Percentiles rank a stretch among this genome's conserved stretches.
Conservation (phyloP, 2,888 invertebrate genomes). For the Tinea pellionella region DNA sequence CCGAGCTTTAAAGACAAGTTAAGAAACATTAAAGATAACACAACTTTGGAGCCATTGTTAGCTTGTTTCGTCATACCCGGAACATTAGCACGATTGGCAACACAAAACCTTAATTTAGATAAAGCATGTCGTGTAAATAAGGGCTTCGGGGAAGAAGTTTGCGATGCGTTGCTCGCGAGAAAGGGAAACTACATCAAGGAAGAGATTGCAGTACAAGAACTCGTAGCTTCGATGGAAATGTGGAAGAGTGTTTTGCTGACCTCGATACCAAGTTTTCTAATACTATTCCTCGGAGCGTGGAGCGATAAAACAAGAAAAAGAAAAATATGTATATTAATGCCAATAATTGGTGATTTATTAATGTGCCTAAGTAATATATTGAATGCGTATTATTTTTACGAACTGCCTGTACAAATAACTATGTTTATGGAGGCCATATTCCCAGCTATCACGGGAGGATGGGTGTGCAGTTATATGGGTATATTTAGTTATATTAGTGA, state of each 20-base stretch:
- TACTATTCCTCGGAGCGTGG: constrained; percentile 72
- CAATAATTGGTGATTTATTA: constrained; percentile 63
- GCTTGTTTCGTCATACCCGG: constrained; percentile 73
- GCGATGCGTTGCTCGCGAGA: constrained; percentile 78
- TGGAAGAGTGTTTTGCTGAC: constrained; percentile 68
- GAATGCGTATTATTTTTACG: constrained; percentile 64
- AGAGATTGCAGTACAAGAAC: constrained; percentile 70
- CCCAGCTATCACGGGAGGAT: constrained; percentile 64
- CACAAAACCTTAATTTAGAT: constrained; percentile 85
- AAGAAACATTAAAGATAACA: constrained; percentile 59
- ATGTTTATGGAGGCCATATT: constrained; percentile 64
- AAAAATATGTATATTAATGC: constrained; percentile 68
- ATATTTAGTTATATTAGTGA: constrained; percentile 72
- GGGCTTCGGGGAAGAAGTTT: constrained; percentile 74
- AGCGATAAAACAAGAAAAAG: constrained; percentile 68
- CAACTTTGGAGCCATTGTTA: constrained; percentile 75
- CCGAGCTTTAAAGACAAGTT: constrained; percentile 52
- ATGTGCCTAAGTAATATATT: constrained; percentile 58
- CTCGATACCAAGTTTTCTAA: constrained; percentile 62
- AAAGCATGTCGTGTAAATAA: constrained; percentile 87
- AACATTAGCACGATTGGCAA: constrained; percentile 76
- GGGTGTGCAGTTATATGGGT: constrained; percentile 67
- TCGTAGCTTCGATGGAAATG: constrained; percentile 64
- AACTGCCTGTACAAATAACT: constrained; percentile 62
- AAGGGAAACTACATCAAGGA: constrained; percentile 74